A percentile compares a stretch with the other conserved stretches of the same genome.
phyloP scores from a whole-genome alignment of 2,113 vertebrate species.

The Sapajus apella region DNA sequence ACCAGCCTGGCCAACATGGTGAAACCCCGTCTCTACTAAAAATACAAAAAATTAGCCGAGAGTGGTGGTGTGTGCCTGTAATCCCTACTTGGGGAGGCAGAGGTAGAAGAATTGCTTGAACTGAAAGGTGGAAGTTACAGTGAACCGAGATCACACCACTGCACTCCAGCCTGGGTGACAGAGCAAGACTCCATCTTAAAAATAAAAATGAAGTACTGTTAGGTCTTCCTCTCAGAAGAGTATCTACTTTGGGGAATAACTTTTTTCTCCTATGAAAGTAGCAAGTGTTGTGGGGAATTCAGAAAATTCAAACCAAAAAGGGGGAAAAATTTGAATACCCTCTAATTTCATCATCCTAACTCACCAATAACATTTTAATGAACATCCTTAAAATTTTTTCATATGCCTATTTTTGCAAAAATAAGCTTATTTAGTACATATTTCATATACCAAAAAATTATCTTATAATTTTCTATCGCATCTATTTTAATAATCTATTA shows the following conservation, averaged over 20 bases:
- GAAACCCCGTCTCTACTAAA: too few species aligned
- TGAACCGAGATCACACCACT: too few species aligned
- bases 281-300: neutral
- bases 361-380: neutral
- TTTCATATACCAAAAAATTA: neutral
- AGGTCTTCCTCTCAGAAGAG: neutral
- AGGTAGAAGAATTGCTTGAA: too few species aligned
- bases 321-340: neutral
- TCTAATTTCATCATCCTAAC: neutral
- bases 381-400: neutral
- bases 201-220: too few species aligned
- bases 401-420: neutral
- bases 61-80: too few species aligned
- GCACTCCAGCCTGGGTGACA: too few species aligned
- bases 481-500: neutral
- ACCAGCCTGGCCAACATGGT: too few species aligned
- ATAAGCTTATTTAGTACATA: neutral
- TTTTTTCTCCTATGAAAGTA: neutral
- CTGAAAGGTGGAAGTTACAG: too few species aligned
- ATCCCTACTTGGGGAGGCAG: too few species aligned
- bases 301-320: neutral
- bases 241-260: neutral
- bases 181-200: too few species aligned
- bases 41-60: too few species aligned
- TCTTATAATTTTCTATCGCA: neutral